These are phyloP conservation scores for Pseudopleuronectes americanus DNA, from an alignment of 2,797 vertebrate genomes.

Conservation along the genomic window DNA sequence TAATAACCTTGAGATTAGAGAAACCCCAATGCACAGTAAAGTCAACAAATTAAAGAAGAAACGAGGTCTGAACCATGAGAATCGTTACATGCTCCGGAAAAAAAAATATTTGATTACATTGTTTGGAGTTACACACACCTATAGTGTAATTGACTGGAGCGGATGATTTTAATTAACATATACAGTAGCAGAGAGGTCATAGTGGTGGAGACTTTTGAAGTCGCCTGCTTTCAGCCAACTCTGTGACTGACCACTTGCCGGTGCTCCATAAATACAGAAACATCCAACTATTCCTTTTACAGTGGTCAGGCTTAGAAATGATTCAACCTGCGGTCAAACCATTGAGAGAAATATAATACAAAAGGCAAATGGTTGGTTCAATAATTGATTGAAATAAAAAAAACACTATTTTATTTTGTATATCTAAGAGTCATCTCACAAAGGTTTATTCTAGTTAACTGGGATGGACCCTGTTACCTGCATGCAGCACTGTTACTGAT, in stretches of 20 bases:
- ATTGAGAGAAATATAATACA: background rate
- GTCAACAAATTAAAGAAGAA: background rate
- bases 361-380: background rate
- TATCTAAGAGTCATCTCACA: background rate
- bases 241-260: background rate
- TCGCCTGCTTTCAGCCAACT: slow-evolving; percentile 29
- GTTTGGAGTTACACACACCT: background rate
- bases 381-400: background rate
- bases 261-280: background rate
- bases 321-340: background rate
- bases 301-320: background rate
- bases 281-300: background rate
- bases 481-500: background rate
- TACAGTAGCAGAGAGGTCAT: slow-evolving; percentile 22
- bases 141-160: background rate
- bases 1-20: too few relatives aligned
- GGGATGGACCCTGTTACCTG: background rate
- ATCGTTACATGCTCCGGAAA: background rate
- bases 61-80: background rate
- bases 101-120: background rate
- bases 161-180: slow-evolving; percentile 19
- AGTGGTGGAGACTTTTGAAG: background rate
- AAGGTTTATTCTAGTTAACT: background rate
- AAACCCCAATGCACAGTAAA: background rate
- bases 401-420: background rate